These are phyloP conservation scores for Rhombomys opimus DNA, from an alignment of 2,113 vertebrate genomes.

Conservation along the genomic window DNA sequence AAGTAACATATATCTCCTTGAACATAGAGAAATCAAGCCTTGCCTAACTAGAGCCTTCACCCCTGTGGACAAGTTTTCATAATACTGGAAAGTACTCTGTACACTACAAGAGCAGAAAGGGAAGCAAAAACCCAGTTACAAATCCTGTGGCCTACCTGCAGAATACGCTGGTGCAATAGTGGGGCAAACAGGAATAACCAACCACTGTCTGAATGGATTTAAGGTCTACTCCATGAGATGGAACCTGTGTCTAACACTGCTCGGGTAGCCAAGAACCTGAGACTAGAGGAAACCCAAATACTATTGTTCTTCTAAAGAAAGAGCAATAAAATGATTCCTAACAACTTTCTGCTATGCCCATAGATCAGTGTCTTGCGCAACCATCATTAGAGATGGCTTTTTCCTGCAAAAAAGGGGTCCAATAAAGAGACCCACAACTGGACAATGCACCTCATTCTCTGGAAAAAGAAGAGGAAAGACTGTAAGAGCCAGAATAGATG, in stretches of 20 bases:
- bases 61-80: not conserved
- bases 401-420: not conserved
- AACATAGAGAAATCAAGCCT: not conserved
- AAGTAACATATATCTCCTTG: not conserved
- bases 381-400: not conserved
- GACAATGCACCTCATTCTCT: no score
- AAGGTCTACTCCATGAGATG: not conserved
- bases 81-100: not conserved
- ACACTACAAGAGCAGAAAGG: not conserved
- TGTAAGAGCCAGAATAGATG: not conserved
- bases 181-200: not conserved
- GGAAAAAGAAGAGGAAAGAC: not conserved
- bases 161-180: not conserved
- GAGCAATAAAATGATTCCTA: not conserved
- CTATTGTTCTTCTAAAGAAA: not conserved
- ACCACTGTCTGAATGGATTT: not conserved
- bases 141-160: not conserved
- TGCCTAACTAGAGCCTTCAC: not conserved
- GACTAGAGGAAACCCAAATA: not conserved
- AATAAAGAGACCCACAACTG: not conserved
- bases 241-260: not conserved
- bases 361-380: not conserved
- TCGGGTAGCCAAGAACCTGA: not conserved
- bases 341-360: not conserved
- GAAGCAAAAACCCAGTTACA: not conserved